Evolutionary conservation across 2,797 vertebrate genomes (phyloP).

Genomic region (Macropus fuliginosus): DNA sequence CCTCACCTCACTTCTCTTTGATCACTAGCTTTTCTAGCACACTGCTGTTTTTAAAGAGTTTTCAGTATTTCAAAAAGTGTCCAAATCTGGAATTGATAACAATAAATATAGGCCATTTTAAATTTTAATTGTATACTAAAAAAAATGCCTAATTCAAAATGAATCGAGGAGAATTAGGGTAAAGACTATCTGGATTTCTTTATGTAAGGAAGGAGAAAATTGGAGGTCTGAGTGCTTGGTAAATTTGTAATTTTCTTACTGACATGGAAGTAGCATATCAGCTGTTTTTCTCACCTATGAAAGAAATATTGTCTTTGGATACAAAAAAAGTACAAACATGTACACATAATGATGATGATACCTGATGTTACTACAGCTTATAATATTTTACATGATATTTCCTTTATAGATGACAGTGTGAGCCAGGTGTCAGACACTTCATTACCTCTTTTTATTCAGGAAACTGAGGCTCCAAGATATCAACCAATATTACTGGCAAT

Average conservation of each 20-base stretch:
- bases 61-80: neutral
- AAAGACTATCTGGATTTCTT: neutral
- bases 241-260: neutral
- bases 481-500: neutral
- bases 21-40: neutral
- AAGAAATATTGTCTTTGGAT: neutral
- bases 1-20: neutral
- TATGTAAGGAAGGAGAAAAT: neutral
- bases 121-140: neutral
- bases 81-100: neutral
- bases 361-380: neutral
- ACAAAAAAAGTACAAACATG: neutral
- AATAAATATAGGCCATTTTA: neutral
- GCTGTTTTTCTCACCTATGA: neutral
- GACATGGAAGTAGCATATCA: neutral
- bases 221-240: neutral
- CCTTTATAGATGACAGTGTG: neutral
- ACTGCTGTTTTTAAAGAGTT: neutral
- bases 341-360: neutral
- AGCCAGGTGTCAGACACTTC: neutral
- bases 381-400: neutral
- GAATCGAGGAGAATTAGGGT: neutral
- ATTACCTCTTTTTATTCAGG: neutral
- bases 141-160: neutral
- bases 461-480: neutral